Base-by-base conservation (phyloP, 2,797 vertebrate species). In the Rhinoraja longicauda region DNA sequence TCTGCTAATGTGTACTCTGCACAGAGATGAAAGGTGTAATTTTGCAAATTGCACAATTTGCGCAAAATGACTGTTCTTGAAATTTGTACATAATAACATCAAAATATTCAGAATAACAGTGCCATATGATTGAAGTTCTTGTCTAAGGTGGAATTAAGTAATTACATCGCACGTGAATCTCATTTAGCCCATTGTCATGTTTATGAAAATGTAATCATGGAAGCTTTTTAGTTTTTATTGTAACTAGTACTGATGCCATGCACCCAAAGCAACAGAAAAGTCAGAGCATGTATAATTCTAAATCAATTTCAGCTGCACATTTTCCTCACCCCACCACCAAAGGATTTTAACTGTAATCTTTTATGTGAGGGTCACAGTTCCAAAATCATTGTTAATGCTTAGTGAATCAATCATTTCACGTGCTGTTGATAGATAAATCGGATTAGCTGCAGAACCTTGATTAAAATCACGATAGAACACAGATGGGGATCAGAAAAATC, bases 401-500 rank as follows among this genome's bases (percentile, higher is more conserved):
- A 29, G 26, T 59, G 6, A 53, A 32, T 88, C n/a, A 64, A 62
- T 64, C 59, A 64, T 64, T 88, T 57, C 84, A 62, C 1, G 29
- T 88, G 26, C 59, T 19, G 1, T 64, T 15, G 64, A 8, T 59
- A 88, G 57, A 24, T 32, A 32, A 17, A 88, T 19, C 29, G 59
- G 84, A 88, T 19, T 62, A 88, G 84, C 59, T 88, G 59, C 59
- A 64, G 29, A n/a, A 88, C 84, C 5, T 88, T 88, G 84, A 88
- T 88, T 88, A 64, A 88, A 88, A 62, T 88, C 84, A 88, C 59
- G n/a, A 62, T 29, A 32, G 13, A 88, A 59, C 59, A 12, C 59
- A 64, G 29, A 64, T 88, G 62, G 59, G 5, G 15, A 32, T 64
- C 84, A 64, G 79, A 64, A 64, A 64, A 88, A 88, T 88, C 57